Conservation (phyloP, 2,113 vertebrate species). For the Eublepharis macularius region DNA sequence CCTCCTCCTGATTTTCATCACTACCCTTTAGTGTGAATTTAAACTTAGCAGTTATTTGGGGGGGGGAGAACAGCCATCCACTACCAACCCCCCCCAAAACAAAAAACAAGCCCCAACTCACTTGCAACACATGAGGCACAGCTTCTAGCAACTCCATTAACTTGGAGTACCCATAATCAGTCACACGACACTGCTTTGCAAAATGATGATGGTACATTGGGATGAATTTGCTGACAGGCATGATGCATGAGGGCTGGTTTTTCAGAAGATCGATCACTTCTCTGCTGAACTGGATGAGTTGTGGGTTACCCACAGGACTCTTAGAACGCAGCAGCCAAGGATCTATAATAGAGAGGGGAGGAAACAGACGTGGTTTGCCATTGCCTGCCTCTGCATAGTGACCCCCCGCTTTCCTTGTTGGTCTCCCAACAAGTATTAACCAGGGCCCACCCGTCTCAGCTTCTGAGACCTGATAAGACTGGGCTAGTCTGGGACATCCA, state of each 20-base stretch:
- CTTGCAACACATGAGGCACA: conserved; percentile 95
- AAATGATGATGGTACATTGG: conserved; percentile 97
- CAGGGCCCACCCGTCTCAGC: too few species aligned
- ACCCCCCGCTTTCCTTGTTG: too few species aligned
- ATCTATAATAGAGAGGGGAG: conserved; percentile 71
- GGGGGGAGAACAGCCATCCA: too few species aligned
- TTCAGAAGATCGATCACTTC: conserved; percentile 96
- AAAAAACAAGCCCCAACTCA: conserved; percentile 45
- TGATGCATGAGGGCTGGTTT: conserved; percentile 86
- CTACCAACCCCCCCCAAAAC: too few species aligned
- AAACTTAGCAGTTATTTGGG: neutral
- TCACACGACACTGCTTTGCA: conserved; percentile 96
- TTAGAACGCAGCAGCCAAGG: conserved; percentile 93
- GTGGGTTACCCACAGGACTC: conserved; percentile 95
- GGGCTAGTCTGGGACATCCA: too few species aligned
- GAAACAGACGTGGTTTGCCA: too few species aligned
- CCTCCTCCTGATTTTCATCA: too few species aligned
- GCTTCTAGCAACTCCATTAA: conserved; percentile 94
- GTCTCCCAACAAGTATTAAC: too few species aligned
- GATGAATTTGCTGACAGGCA: conserved; percentile 93
- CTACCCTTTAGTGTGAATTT: too few species aligned
- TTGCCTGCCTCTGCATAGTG: too few species aligned
- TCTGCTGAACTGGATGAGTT: conserved; percentile 96
- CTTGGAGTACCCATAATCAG: conserved; percentile 95
- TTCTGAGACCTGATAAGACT: too few species aligned